phyloP scores from a whole-genome alignment of 2,797 vertebrate species.

The Galaxias olidus region DNA sequence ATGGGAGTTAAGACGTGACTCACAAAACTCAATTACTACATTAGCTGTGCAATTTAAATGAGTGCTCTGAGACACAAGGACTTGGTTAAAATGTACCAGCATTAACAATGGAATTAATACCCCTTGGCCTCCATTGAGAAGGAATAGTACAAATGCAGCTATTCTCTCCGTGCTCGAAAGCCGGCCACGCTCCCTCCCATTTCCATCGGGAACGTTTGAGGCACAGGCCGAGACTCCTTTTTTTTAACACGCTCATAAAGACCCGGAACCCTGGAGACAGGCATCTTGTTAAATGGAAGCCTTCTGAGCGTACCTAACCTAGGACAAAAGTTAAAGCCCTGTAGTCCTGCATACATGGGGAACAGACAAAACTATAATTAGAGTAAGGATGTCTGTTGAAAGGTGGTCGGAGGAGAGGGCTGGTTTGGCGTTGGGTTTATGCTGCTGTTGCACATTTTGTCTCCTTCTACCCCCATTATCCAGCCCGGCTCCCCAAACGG shows the following conservation, averaged over 20 bases:
- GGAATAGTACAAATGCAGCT: constrained; percentile 75
- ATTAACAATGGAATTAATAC: constrained; percentile 75
- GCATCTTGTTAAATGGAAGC: constrained; percentile 69
- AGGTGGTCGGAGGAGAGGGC: constrained; percentile 9
- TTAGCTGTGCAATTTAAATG: constrained; percentile 79
- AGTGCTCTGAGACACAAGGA: constrained; percentile 81
- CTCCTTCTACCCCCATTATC: constrained; percentile 41
- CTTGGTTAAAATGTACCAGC: constrained; percentile 83
- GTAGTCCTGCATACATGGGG: constrained; percentile 36
- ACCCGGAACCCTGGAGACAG: constrained; percentile 71
- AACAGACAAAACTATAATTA: constrained; percentile 51
- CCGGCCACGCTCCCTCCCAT: constrained; percentile 61
- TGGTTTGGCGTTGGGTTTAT: constrained; percentile 28
- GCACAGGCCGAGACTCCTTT: constrained; percentile 61
- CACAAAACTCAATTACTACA: constrained; percentile 87
- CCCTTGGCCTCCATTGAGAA: constrained; percentile 47
- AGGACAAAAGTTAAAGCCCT: constrained; percentile 39
- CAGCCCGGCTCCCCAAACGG: constrained; percentile 48
- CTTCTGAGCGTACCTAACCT: constrained; percentile 44
- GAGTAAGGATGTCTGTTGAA: constrained; percentile 34
- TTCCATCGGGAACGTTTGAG: constrained; percentile 63
- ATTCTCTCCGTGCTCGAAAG: constrained; percentile 73
- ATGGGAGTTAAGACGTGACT: constrained; percentile 80
- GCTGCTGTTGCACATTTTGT: constrained; percentile 49
- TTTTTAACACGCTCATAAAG: constrained; percentile 57